Evolutionary conservation across 2,797 vertebrate genomes (phyloP), one percentile per base, ranked within the genome.

Genomic region (Megalops cyprinoides): DNA sequence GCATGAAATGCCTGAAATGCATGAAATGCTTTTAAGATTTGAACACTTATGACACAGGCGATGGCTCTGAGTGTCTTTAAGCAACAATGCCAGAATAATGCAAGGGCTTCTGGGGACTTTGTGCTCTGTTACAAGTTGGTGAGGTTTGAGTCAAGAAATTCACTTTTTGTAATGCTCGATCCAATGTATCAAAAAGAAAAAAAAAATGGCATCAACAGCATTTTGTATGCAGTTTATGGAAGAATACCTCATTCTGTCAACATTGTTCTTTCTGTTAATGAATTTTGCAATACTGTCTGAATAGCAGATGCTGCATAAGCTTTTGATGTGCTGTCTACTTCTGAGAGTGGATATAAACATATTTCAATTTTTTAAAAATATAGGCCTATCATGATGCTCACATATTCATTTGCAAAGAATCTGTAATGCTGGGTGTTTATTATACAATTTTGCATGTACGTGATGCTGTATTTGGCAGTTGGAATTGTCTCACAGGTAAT

Each of bases 161-260:
- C 31, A 51, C 28, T 12, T 14, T 20, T 37, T 74, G 42, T 25
- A 44, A 74, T 2, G 67, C 23, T 48, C 25, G 71, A 74, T 74
- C 3, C 23, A 1, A n/a, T n/a, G 23, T 48, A 48, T 31, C n/a
- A 28, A 9, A 28, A 10, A 55, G 48, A 55, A 37, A 46, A 55
- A 37, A 46, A 51, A 48, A 18, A 48, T 34, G 20, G n/a, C n/a
- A 76, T 20, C 48, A 55, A 76, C 74, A 53, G 46, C 48, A n/a
- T 76, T 48, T 53, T 76, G 49, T 53, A 48, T 20, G 37, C 37
- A 10, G 34, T 15, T 18, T 55, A 28, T 3, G 20, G 74, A 49
- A 55, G 74, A 76, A 76, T 34, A 76, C 28, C 48, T 37, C 25
- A 37, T 53, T 76, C 48, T 9, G 74, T 53, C 46, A 28, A 48